Conservation (phyloP, 2,797 vertebrate genomes). For the Muraenolepis orangiensis region DNA sequence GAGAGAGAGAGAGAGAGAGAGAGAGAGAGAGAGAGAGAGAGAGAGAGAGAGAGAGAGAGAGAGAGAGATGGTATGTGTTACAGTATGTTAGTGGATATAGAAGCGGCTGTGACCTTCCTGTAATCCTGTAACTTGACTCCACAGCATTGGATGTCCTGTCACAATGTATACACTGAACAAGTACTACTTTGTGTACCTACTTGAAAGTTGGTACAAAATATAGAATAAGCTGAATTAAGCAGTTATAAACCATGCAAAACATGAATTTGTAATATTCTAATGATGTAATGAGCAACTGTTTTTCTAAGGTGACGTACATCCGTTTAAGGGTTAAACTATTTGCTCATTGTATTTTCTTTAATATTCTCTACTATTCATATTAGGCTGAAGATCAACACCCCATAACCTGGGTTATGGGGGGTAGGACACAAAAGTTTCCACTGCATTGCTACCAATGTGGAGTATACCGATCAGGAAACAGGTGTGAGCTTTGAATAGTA, state of each 20-base stretch:
- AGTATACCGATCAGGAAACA: too few relatives aligned
- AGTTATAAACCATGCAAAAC: not conserved
- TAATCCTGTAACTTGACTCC: not conserved
- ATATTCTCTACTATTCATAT: too few relatives aligned
- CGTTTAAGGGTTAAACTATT: too few relatives aligned
- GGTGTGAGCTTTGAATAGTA: too few relatives aligned
- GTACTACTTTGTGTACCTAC: too few relatives aligned
- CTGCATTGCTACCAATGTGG: too few relatives aligned
- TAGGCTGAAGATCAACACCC: too few relatives aligned
- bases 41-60: not conserved
- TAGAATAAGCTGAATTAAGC: not conserved
- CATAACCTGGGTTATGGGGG: too few relatives aligned
- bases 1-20: too few relatives aligned
- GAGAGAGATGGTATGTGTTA: not conserved
- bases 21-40: not conserved
- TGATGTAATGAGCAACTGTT: not conserved
- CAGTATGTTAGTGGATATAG: not conserved
- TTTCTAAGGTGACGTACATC: too few relatives aligned
- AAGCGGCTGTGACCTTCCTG: not conserved
- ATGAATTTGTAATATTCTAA: not conserved
- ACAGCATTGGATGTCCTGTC: too few relatives aligned
- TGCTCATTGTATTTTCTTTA: too few relatives aligned
- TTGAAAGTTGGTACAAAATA: not conserved
- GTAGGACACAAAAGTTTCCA: not conserved
- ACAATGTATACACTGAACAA: not conserved